phyloP scores from a whole-genome alignment of 2,888 invertebrate genomes.

The Cantharis nigra region DNA sequence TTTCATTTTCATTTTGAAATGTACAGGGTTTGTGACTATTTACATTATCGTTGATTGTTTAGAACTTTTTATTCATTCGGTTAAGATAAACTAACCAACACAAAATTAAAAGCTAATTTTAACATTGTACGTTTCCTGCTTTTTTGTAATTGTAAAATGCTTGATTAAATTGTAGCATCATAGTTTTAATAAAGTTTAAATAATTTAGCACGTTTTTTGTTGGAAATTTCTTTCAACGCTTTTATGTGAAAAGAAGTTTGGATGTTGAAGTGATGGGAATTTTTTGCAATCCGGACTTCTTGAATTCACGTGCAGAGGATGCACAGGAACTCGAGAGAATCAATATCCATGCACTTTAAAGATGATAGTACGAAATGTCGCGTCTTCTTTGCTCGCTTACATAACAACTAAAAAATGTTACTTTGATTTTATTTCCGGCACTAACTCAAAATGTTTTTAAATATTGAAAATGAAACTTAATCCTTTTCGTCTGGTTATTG shows the following conservation, averaged over 20 bases:
- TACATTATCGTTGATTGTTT: background rate
- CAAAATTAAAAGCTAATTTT: background rate
- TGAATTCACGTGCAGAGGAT: constrained; percentile 36
- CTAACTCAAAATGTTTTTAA: background rate
- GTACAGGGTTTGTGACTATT: constrained; percentile 6
- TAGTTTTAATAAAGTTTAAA: background rate
- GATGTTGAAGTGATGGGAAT: background rate
- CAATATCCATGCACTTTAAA: constrained; percentile 53
- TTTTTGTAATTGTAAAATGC: background rate
- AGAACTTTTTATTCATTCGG: background rate
- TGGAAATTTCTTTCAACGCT: background rate
- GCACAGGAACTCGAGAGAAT: constrained; percentile 45
- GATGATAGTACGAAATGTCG: constrained; percentile 45
- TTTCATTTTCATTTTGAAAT: background rate
- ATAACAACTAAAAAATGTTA: background rate
- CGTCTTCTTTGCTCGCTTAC: constrained; percentile 16
- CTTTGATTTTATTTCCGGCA: constrained; percentile 16
- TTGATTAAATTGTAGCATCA: background rate
- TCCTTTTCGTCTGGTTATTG: background rate
- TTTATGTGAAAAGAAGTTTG: background rate
- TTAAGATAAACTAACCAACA: background rate
- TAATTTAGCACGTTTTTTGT: background rate
- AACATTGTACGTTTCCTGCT: background rate
- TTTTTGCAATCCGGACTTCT: constrained; percentile 20
- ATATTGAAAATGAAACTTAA: background rate